Conservation (phyloP, 2,113 vertebrate species). For the Epinephelus moara region DNA sequence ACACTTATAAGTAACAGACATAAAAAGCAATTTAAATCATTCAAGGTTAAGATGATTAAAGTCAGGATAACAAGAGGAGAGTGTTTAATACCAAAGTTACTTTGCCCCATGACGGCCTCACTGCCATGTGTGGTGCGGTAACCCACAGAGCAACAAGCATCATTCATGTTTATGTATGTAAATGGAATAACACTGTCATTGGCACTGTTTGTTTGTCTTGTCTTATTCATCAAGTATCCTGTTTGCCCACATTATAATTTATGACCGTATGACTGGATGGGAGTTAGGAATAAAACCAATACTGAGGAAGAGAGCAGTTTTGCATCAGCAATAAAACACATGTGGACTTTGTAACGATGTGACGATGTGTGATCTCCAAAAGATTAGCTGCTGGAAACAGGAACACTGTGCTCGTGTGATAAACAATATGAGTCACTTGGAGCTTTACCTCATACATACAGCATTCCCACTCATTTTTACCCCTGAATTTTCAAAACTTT, state of each 20-base stretch:
- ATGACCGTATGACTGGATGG: not conserved
- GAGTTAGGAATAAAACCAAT: not conserved
- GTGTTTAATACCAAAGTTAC: too few relatives aligned
- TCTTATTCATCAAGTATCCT: not conserved
- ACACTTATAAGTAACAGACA: not conserved
- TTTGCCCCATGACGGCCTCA: not conserved
- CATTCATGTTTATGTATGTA: not conserved
- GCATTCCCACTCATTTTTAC: too few relatives aligned
- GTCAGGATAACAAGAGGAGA: not conserved
- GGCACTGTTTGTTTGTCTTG: not conserved
- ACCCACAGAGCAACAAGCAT: not conserved
- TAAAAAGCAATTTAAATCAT: not conserved
- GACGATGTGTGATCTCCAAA: not conserved
- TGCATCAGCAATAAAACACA: conserved; percentile 23
- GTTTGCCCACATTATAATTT: not conserved
- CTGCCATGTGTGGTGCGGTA: not conserved
- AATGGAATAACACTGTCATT: not conserved
- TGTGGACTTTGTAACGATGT: not conserved
- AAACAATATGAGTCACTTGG: conserved; percentile 11
- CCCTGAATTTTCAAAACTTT: too few relatives aligned
- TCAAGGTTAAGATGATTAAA: not conserved
- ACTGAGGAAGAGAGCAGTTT: conserved; percentile 6
- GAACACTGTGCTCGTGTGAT: conserved; percentile 14
- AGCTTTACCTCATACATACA: not conserved
- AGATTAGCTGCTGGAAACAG: conserved; percentile 27